Percentiles rank a stretch among this genome's conserved stretches.
phyloP scores from a whole-genome alignment of 2,113 vertebrate species.

The Gobio gobio region DNA sequence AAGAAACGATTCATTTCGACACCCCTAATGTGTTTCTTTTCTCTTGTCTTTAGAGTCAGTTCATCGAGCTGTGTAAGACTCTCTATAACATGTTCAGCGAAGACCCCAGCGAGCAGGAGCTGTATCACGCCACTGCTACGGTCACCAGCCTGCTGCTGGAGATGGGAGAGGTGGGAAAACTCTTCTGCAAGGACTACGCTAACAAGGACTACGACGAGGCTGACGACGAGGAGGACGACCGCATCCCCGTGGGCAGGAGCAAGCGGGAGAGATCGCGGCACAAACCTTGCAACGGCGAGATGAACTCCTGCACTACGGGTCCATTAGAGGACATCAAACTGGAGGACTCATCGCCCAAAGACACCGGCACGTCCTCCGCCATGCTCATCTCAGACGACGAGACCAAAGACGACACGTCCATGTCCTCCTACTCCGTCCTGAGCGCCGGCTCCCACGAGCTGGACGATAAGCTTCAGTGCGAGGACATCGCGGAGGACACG shows the following conservation, averaged over 20 bases:
- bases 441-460: slow-evolving; percentile 93
- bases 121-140: slow-evolving; percentile 94
- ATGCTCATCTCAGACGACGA: slow-evolving; percentile 96
- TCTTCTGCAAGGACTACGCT: slow-evolving; percentile 73
- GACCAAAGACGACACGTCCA: slow-evolving; percentile 95
- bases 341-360: slow-evolving; percentile 91
- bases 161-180: slow-evolving; percentile 96
- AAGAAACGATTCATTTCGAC: too few relatives aligned
- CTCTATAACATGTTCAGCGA: slow-evolving; percentile 99
- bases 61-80: slow-evolving; percentile 96
- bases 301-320: slow-evolving; percentile 58
- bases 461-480: slow-evolving; percentile 93
- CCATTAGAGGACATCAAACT: slow-evolving; percentile 95
- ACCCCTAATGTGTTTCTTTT: neutral
- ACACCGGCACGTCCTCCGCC: slow-evolving; percentile 85
- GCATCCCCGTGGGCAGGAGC: neutral
- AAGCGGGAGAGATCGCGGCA: slow-evolving; percentile 55
- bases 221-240: slow-evolving; percentile 41
- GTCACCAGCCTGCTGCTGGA: slow-evolving; percentile 96
- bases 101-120: slow-evolving; percentile 90
- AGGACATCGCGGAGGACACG: slow-evolving; percentile 94
- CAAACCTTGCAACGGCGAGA: slow-evolving; percentile 52
- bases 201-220: slow-evolving; percentile 60
- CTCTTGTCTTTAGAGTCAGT: slow-evolving; percentile 84
- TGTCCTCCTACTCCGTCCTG: slow-evolving; percentile 97